These are phyloP conservation scores for Arvicanthis niloticus DNA, from an alignment of 2,113 vertebrate species.

Conservation along the genomic window DNA sequence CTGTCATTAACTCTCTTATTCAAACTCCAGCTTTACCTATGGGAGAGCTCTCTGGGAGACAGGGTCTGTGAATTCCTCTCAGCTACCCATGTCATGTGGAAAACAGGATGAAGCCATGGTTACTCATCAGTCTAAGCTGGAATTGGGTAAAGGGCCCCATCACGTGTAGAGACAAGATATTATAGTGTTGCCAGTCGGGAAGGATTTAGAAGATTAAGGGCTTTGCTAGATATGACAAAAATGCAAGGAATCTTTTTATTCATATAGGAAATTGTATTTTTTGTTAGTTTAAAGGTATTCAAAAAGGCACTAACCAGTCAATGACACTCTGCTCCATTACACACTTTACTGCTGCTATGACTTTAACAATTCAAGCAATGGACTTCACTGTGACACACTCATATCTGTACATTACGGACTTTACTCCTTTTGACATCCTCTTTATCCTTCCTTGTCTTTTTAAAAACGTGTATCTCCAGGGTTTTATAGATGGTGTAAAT, in stretches of 20 bases:
- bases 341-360: not conserved
- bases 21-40: constrained; percentile 47
- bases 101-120: constrained; percentile 60
- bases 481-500: constrained; percentile 26
- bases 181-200: constrained; percentile 28
- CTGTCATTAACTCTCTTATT: constrained; percentile 39
- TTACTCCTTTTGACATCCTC: not conserved
- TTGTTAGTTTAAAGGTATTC: constrained; percentile 41
- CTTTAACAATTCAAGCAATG: not conserved
- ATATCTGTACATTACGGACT: not conserved
- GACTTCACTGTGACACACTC: not conserved
- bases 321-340: not conserved
- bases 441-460: not conserved
- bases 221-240: not conserved
- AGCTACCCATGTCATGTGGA: constrained; percentile 54
- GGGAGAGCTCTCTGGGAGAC: constrained; percentile 12
- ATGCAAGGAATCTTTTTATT: constrained; percentile 13
- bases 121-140: constrained; percentile 39
- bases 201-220: not conserved
- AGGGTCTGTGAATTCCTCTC: not conserved
- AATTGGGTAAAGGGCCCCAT: constrained; percentile 39
- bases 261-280: constrained; percentile 12
- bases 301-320: not conserved
- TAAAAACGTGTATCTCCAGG: not conserved
- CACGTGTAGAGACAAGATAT: constrained; percentile 20